Evolutionary conservation across 2,113 vertebrate genomes (phyloP).

Genomic region (Dissostichus mawsoni): DNA sequence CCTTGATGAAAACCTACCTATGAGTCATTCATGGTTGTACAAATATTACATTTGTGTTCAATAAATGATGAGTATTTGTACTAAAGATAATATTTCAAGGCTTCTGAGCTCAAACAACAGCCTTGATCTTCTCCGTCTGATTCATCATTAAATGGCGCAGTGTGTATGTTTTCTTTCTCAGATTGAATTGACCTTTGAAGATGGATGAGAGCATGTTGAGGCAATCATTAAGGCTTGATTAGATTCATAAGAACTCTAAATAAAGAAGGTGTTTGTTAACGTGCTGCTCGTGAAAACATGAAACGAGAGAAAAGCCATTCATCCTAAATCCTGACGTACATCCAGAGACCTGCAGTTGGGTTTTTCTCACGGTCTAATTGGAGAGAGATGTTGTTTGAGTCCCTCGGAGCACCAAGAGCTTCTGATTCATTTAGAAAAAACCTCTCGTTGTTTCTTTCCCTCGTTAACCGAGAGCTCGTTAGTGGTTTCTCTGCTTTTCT

Average conservation of each 20-base stretch:
- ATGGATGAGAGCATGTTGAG: not conserved
- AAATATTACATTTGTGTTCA: not conserved
- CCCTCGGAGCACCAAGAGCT: not conserved
- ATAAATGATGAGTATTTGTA: not conserved
- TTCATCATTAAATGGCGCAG: not conserved
- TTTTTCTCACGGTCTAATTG: not conserved
- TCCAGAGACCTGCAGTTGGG: not conserved
- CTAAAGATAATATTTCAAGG: not conserved
- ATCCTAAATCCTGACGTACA: not conserved
- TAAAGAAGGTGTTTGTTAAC: slow-evolving; percentile 1
- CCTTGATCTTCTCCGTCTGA: not conserved
- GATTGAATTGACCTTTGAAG: slow-evolving; percentile 1
- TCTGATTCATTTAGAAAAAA: not conserved
- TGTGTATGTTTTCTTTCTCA: not conserved
- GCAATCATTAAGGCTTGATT: not conserved
- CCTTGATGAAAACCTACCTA: too few relatives aligned
- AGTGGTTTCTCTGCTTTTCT: not conserved
- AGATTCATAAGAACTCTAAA: not conserved
- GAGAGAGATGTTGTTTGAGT: not conserved
- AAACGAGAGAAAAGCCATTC: not conserved
- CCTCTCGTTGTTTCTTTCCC: not conserved
- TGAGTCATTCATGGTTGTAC: not conserved
- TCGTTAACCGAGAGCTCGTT: not conserved
- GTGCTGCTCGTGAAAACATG: not conserved
- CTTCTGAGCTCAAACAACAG: not conserved